Evolutionary conservation across 2,888 invertebrate genomes (phyloP).

Genomic region (Ichneumoninae sp.): DNA sequence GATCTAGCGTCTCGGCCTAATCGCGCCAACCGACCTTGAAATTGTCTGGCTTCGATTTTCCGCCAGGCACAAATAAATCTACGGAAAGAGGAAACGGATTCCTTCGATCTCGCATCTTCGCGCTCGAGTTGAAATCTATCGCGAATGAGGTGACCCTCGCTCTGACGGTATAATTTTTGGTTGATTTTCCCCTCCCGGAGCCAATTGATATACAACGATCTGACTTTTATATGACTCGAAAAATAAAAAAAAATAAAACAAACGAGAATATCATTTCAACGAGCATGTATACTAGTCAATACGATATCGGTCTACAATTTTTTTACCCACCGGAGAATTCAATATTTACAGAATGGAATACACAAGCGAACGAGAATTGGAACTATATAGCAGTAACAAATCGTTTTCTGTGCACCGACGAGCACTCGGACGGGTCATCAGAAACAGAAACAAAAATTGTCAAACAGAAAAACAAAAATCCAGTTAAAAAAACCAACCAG

Average conservation of each 20-base stretch:
- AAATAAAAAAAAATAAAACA: not conserved
- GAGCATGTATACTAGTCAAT: not conserved
- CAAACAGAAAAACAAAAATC: constrained; percentile 12
- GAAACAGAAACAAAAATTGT: not conserved
- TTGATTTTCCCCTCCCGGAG: not conserved
- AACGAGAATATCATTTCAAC: not conserved
- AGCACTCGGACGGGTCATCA: constrained; percentile 2
- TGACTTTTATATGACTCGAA: not conserved
- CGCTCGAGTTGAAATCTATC: not conserved
- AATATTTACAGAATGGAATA: constrained; percentile 35
- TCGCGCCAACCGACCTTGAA: constrained; percentile 74
- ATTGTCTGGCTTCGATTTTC: constrained; percentile 70
- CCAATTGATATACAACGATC: not conserved
- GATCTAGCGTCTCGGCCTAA: constrained; percentile 62
- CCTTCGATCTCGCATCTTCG: constrained; percentile 4
- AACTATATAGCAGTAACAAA: constrained; percentile 5
- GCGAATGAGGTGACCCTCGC: not conserved
- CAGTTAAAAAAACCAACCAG: not conserved
- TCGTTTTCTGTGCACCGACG: constrained; percentile 4
- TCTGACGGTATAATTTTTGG: not conserved
- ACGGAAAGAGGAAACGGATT: constrained; percentile 32
- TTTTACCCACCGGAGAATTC: not conserved
- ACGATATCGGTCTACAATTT: not conserved
- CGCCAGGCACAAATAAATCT: constrained; percentile 40
- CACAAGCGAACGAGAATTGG: constrained; percentile 5